Percentiles rank a stretch among this genome's conserved stretches.
These are phyloP conservation scores for Tolypeutes matacus DNA, from an alignment of 2,797 vertebrate genomes.

Conservation along the genomic window DNA sequence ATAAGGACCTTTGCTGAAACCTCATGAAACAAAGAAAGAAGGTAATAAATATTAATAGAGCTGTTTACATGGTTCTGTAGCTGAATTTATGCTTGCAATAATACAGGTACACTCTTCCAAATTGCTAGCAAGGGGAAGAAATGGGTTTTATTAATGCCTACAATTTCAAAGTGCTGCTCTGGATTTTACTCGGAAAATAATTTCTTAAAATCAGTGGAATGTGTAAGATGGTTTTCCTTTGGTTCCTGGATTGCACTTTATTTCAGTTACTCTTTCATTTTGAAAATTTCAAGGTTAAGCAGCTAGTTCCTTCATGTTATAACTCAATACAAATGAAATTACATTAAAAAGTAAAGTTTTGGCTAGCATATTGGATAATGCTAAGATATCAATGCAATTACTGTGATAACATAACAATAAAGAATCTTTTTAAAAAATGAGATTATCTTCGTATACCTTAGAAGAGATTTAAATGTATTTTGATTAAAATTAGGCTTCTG, in stretches of 20 bases:
- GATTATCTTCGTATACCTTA: not conserved
- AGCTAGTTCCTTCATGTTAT: not conserved
- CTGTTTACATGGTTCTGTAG: conserved; percentile 71
- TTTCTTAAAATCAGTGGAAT: conserved; percentile 72
- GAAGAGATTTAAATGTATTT: not conserved
- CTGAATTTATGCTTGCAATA: conserved; percentile 80
- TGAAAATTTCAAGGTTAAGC: conserved; percentile 67
- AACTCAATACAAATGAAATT: conserved; percentile 67
- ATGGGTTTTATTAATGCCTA: conserved; percentile 77
- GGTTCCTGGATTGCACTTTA: conserved; percentile 2
- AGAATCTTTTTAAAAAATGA: conserved; percentile 8
- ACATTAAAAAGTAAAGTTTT: conserved; percentile 60
- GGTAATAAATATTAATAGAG: conserved; percentile 80
- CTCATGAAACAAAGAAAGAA: conserved; percentile 75
- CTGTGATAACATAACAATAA: not conserved
- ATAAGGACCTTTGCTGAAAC: conserved; percentile 58
- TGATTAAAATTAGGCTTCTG: not conserved
- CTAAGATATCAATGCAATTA: not conserved
- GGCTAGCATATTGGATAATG: not conserved
- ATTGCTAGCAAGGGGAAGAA: conserved; percentile 76
- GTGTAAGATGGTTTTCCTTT: conserved; percentile 53
- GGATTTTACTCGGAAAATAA: conserved; percentile 72
- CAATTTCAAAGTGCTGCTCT: conserved; percentile 67
- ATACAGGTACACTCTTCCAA: conserved; percentile 74
- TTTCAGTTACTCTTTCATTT: conserved; percentile 57